Evolutionary conservation across 2,888 invertebrate genomes (phyloP), one percentile per base, ranked within the genome.

Genomic region (Philereme vetulata): DNA sequence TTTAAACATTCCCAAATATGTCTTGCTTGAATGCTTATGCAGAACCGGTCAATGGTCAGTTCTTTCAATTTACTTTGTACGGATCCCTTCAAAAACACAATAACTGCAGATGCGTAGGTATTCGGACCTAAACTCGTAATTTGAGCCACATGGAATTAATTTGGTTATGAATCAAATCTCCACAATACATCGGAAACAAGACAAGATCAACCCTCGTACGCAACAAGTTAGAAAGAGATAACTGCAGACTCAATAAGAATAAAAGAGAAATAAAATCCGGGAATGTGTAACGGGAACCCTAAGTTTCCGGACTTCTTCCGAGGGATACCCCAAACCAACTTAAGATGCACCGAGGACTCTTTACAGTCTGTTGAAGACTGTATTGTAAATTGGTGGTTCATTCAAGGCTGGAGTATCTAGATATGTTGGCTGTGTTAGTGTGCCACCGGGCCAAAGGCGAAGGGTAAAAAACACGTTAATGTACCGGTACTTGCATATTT

Each of bases 241-340:
- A 64, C 43, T 38, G 55, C 68, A 21, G 40, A 44, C 54, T 63
- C 9, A 58, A 53, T 42, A 48, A 42, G 77, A 68, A 69, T 8
- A 69, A 80, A 63, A 71, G 78, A 75, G 86, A 87, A 43, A 69
- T 65, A 68, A 63, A 52, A 71, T 66, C 60, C 60, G 64, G 60
- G 71, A 68, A 68, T 66, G 62, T 62, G 72, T 86, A 88, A 88
- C 87, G 86, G 88, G 82, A 80, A 75, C 82, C 81, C 80, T 70
- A 72, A 70, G 80, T 78, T 81, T 87, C 85, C 86, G 86, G 83
- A 73, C 75, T 75, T 82, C 85, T 88, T 88, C 84, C 81, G 81
- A 70, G 80, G 82, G 77, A 73, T 72, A 66, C 60, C 68, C 68
- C 69, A 67, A 72, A 69, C 79, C 70, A 78, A 67, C 63, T 59